phyloP scores from a whole-genome alignment of 2,797 vertebrate genomes.

The Alfaro cultratus region DNA sequence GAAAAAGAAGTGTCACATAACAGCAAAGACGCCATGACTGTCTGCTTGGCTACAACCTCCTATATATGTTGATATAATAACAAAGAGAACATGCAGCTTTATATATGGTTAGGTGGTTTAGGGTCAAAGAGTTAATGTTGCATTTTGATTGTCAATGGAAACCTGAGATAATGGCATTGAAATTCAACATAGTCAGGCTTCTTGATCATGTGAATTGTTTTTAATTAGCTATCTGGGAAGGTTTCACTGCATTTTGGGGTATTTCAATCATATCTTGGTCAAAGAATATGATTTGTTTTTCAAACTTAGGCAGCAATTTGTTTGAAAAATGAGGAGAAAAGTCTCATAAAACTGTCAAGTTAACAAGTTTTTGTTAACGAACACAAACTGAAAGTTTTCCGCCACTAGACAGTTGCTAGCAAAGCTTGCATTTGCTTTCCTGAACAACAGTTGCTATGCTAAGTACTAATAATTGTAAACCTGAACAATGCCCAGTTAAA shows the following conservation, averaged over 20 bases:
- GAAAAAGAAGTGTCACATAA: slow-evolving; percentile 43
- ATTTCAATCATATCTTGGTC: background rate
- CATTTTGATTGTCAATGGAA: background rate
- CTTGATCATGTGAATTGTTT: background rate
- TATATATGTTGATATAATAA: slow-evolving; percentile 8
- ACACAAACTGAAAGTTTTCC: background rate
- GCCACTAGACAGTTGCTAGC: background rate
- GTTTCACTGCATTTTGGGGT: background rate
- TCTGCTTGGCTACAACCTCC: slow-evolving; percentile 21
- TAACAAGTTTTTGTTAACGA: background rate
- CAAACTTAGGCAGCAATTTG: background rate
- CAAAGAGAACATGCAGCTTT: slow-evolving; percentile 28
- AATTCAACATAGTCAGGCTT: background rate
- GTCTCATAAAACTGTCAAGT: background rate
- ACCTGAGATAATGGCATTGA: background rate
- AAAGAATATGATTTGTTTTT: background rate
- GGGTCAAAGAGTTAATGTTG: slow-evolving; percentile 3
- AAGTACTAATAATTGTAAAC: background rate
- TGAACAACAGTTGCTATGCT: background rate
- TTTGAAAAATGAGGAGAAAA: background rate
- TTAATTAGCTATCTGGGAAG: background rate
- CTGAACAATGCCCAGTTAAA: background rate
- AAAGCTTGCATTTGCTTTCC: background rate
- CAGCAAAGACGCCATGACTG: slow-evolving; percentile 41
- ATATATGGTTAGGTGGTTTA: slow-evolving; percentile 4